Evolutionary conservation across 2,113 vertebrate genomes (phyloP).

Genomic region (Podilymbus podiceps): DNA sequence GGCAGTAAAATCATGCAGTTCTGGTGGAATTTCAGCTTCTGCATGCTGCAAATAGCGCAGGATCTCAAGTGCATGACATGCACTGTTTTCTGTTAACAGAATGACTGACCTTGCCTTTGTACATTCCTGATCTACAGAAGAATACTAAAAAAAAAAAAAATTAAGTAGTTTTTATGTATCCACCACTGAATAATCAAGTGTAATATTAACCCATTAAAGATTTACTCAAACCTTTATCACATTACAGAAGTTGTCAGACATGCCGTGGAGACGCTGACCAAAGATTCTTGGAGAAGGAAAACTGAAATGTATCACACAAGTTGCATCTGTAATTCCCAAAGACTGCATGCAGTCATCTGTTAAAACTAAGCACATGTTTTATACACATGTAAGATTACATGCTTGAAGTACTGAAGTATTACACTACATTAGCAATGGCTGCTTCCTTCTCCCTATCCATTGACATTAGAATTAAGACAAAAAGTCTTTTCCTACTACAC

Average conservation of each 20-base stretch:
- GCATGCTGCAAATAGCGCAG: conserved; percentile 78
- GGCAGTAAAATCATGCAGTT: conserved; percentile 74
- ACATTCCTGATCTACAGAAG: background rate
- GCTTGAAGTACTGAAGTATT: background rate
- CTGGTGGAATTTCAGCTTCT: conserved; percentile 74
- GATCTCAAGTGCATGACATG: conserved; percentile 61
- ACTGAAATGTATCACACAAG: conserved; percentile 85
- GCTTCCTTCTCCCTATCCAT: background rate
- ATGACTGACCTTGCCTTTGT: conserved; percentile 77
- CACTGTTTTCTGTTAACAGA: conserved; percentile 81
- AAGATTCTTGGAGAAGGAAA: conserved; percentile 84
- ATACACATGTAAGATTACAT: background rate
- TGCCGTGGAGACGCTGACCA: conserved; percentile 81
- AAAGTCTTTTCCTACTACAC: background rate
- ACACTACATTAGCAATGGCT: background rate
- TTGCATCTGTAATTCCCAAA: conserved; percentile 85
- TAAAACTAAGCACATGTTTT: conserved; percentile 75
- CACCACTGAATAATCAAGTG: background rate
- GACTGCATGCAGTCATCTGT: conserved; percentile 80
- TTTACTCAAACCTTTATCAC: conserved; percentile 70
- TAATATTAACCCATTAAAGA: background rate
- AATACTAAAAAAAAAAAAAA: background rate
- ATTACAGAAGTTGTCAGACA: conserved; percentile 81
- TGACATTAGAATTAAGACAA: background rate
- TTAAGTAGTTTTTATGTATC: background rate